These are phyloP conservation scores for Diuraphis noxia DNA, from an alignment of 1,140 invertebrate species.

Conservation along the genomic window DNA sequence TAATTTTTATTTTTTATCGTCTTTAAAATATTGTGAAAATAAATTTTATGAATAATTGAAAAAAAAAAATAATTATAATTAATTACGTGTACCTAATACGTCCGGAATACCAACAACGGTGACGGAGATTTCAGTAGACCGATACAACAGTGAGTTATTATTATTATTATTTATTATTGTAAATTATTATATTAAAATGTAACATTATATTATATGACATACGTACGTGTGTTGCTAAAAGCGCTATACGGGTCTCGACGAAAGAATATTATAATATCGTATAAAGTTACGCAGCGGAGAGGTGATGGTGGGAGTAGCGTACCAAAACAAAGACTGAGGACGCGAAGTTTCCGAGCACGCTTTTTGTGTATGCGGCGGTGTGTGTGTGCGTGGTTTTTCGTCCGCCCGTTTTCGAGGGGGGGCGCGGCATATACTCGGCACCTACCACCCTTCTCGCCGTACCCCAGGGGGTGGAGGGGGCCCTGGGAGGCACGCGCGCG, in stretches of 20 bases:
- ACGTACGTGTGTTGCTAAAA: background rate
- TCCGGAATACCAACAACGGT: too few species aligned
- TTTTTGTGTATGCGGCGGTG: constrained; percentile 18
- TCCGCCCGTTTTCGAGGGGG: constrained; percentile 37
- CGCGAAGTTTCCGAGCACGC: constrained; percentile 32
- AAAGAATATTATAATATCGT: background rate
- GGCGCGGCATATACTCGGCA: constrained; percentile 29
- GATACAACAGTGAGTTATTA: background rate
- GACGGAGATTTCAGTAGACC: too few species aligned
- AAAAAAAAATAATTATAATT: background rate
- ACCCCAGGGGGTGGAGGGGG: background rate
- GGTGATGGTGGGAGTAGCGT: background rate
- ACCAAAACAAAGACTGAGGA: constrained; percentile 47
- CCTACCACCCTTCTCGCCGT: background rate
- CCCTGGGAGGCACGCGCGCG: background rate
- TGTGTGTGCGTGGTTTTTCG: background rate
- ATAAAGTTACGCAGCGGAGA: background rate
- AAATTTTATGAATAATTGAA: background rate
- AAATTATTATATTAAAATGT: background rate
- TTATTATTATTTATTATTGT: background rate
- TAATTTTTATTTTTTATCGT: background rate
- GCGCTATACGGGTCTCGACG: background rate
- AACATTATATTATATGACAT: background rate
- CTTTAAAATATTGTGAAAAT: background rate
- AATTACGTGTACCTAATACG: too few species aligned